Evolutionary conservation across 2,797 vertebrate species (phyloP), one percentile per base, ranked within the genome.

Genomic region (Triplophysa yarkandensis): DNA sequence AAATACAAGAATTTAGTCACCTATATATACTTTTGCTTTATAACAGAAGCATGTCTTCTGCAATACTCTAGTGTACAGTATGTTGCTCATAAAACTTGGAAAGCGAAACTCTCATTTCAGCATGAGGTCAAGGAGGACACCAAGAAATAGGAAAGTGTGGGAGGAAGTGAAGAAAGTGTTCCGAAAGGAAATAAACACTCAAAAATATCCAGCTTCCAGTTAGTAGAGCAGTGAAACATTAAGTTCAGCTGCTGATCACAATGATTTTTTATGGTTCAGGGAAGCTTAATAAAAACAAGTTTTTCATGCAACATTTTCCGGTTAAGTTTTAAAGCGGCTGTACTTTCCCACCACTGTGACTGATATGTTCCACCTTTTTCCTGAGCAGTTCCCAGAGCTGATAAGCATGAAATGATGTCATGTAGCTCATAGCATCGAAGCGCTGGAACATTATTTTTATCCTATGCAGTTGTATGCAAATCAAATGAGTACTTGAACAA

Each of bases 111-210:
- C 50, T 70, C 17, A 58, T 58, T 76, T 74, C 71, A 71, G 71
- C 52, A 71, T 62, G 64, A 78, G 75, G 75, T 72, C 66, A 77
- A 63, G 58, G 28, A 79, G 54, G 52, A 71, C 64, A 71, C 68
- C 43, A 69, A 54, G 36, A 75, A 50, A 60, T 28, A 75, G 76
- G 48, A 70, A 71, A 62, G 70, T 77, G 66, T 77, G 60, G 69
- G 69, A 73, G 69, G 62, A 52, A 44, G 30, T n/a, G 27, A 63
- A 63, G 58, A 30, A 19, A 43, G 32, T 39, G 46, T 60, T 36
- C 10, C n/a, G 14, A 30, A 34, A 36, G 55, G 54, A 60, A 46
- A 27, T 54, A 64, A 64, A 30, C 11, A n/a, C 28, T 19, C 46
- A 41, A 17, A 41, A 63, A 44, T 16, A 46, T 16, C 44, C 27